Percentiles rank a stretch among this genome's conserved stretches.
These are phyloP conservation scores for Heliconius himera DNA, from an alignment of 1,140 invertebrate genomes.

Conservation along the genomic window DNA sequence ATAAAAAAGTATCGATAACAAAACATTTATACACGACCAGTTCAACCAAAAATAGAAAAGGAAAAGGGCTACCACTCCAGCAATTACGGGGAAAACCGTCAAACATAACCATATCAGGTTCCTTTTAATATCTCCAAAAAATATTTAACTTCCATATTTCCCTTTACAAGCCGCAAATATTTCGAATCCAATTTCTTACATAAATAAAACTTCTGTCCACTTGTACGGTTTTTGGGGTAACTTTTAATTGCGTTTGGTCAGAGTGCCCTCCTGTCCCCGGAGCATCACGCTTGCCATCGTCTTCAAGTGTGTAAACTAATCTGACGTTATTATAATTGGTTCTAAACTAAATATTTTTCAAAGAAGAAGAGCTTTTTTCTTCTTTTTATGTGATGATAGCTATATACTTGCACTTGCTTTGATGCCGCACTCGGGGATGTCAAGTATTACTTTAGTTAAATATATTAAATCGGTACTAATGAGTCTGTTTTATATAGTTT, in stretches of 20 bases:
- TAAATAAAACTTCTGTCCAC: conserved; percentile 44
- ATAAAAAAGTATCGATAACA: too few species aligned
- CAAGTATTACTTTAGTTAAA: too few species aligned
- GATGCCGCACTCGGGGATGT: too few species aligned
- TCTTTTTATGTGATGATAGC: not conserved
- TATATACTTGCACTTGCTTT: not conserved
- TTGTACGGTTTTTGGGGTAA: conserved; percentile 44
- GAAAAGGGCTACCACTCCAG: not conserved
- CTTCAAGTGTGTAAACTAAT: conserved; percentile 32
- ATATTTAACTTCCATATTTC: conserved; percentile 13
- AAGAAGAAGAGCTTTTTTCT: not conserved
- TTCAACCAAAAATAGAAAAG: too few species aligned
- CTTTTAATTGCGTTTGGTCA: conserved; percentile 57
- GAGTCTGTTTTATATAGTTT: not conserved
- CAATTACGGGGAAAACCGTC: not conserved
- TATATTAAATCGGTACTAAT: not conserved
- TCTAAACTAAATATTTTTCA: conserved; percentile 23
- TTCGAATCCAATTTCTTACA: conserved; percentile 27
- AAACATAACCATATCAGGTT: not conserved
- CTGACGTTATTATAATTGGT: conserved; percentile 10
- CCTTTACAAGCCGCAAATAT: conserved; percentile 23
- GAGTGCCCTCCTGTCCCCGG: conserved; percentile 31
- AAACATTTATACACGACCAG: too few species aligned
- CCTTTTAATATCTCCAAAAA: conserved; percentile 9
- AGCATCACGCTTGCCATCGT: conserved; percentile 35